Evolutionary conservation across 1,140 invertebrate species (phyloP), one percentile per base, ranked within the genome.

Genomic region (Hypothenemus hampei): DNA sequence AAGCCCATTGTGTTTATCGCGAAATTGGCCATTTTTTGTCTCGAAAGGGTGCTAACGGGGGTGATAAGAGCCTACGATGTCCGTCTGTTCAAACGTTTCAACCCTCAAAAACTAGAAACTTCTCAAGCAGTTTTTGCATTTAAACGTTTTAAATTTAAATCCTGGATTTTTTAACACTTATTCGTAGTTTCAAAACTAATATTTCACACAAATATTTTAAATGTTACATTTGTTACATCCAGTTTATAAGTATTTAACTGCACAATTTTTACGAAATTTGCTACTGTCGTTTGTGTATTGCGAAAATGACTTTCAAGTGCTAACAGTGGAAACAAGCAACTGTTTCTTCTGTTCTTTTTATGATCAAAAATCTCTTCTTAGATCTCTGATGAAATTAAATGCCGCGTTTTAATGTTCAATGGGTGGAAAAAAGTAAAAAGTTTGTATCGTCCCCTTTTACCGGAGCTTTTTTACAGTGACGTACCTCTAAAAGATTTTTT

Each of bases 371-470:
- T 69, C 68, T 72, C 64, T 67, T 67, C 65, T 68, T 70, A 68
- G 68, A 70, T 71, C 69, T 70, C 68, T 69, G 71, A 73, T 72
- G 70, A 72, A 74, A 74, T 73, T 73, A 73, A 73, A 73, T 69
- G 69, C 65, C 65, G 66, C 69, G 69, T 72, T 73, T 73, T 72
- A 73, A 73, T 73, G 72, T 70, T 69, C 70, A 70, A 69, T 62
- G 70, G 67, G 63, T 64, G 69, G 69, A 73, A 73, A 74, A 57
- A 57, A 57, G 55, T 57, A 57, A 57, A 57, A 73, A 73, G 69
- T 73, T 72, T 68, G 67, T 69, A 69, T 71, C 71, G 64, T 64
- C 53, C 50, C 51, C 37, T 35, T 31, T 52, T 36, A 58, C 60
- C 59, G 49, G 50, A 58, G 57, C 60, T 63, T 52, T 15, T 53